phyloP scores from a whole-genome alignment of 2,888 invertebrate genomes.

The Ormyrus labotus region DNA sequence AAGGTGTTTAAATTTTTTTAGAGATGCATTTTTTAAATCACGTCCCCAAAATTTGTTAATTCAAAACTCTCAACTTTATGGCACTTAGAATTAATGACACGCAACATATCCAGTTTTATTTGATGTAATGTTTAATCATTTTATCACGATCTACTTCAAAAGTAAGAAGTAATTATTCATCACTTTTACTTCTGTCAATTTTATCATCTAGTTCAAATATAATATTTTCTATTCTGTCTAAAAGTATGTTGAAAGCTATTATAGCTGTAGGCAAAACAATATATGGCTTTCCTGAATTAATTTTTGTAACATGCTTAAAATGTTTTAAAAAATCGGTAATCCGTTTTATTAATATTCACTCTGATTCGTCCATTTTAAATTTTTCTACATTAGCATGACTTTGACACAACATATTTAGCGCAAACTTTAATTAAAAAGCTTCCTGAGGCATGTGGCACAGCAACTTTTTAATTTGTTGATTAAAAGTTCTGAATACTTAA shows the following conservation, averaged over 20 bases:
- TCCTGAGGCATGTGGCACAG: slow-evolving; percentile 1
- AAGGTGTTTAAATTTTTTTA: slow-evolving; percentile 25
- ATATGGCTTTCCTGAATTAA: background rate
- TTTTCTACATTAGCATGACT: background rate
- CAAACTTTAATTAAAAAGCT: background rate
- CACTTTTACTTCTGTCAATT: background rate
- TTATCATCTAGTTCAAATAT: slow-evolving; percentile 24
- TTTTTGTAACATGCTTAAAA: background rate
- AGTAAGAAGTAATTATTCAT: slow-evolving; percentile 31
- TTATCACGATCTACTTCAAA: slow-evolving; percentile 42
- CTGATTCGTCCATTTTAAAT: no score
- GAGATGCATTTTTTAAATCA: slow-evolving; percentile 23
- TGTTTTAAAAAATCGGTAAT: background rate
- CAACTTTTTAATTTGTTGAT: background rate
- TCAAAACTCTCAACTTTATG: slow-evolving; percentile 36
- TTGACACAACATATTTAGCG: background rate
- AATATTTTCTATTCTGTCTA: slow-evolving; percentile 38
- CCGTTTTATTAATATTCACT: background rate
- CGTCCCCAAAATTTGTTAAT: slow-evolving; percentile 22
- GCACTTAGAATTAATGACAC: slow-evolving; percentile 44
- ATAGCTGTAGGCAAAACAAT: background rate
- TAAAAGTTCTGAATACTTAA: background rate
- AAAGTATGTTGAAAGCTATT: background rate
- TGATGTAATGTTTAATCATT: slow-evolving; percentile 41
- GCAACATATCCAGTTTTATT: slow-evolving; percentile 45